A percentile compares a stretch with the other conserved stretches of the same genome.
Evolutionary conservation across 2,888 invertebrate species (phyloP).

Genomic region (Trichopoda pennipes): DNA sequence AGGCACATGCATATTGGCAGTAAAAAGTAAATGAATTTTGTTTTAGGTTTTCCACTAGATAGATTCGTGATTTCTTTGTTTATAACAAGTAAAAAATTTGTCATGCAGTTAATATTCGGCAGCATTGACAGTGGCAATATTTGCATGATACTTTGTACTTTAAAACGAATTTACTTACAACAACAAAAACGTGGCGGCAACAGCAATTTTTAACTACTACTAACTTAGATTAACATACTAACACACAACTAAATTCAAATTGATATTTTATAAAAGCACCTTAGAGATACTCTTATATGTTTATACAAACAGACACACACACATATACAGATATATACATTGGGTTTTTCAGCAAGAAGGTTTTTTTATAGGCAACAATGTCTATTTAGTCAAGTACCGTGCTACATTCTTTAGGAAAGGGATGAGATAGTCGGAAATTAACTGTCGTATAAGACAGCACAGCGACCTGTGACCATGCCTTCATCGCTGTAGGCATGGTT

Average conservation of each 20-base stretch:
- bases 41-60: conserved; percentile 27
- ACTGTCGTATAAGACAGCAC: no score
- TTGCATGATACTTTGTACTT: conserved; percentile 63
- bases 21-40: conserved; percentile 35
- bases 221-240: conserved; percentile 17
- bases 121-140: conserved; percentile 67
- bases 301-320: background rate
- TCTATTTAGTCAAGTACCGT: no score
- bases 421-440: no score
- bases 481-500: no score
- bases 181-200: conserved; percentile 26
- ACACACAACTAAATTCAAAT: conserved; percentile 31
- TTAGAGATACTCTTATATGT: background rate
- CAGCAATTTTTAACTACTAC: conserved; percentile 35
- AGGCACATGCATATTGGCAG: conserved; percentile 14
- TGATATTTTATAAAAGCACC: conserved; percentile 17
- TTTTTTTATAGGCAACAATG: no score
- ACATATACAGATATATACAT: background rate
- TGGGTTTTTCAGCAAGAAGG: no score
- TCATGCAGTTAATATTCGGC: conserved; percentile 67
- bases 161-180: background rate
- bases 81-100: conserved; percentile 63
- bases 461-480: no score
- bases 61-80: conserved; percentile 67
- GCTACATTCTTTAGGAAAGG: no score